Evolutionary conservation across 2,797 vertebrate species (phyloP), one percentile per base, ranked within the genome.

Genomic region (Onychomys arenicola): DNA sequence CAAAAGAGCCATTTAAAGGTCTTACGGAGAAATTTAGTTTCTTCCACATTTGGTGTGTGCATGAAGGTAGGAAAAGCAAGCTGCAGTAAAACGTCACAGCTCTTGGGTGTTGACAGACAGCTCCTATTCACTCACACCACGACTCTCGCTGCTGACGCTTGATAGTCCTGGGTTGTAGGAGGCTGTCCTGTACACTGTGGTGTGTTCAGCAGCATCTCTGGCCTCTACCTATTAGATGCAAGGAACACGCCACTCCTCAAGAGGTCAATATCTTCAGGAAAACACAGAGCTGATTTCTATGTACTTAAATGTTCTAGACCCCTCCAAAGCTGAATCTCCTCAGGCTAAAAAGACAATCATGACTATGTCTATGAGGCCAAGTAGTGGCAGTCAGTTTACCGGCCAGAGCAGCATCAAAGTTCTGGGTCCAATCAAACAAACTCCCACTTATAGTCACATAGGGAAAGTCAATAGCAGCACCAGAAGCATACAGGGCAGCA

Each of bases 1-100:
- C 80, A 88, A 73, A 63, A 55, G 92, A 97, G 93, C 90, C 40
- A 89, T 97, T 90, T 96, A 25, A n/a, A 57, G 49, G 34, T 49
- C 61, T 65, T 0, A 32, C 4, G 40, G 78, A 52, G 59, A 65
- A 32, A 89, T 5, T 5, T 23, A 6, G 61, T 40, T 21, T 61
- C 93, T 37, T 34, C 17, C 49, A 43, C 5, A 2, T 0, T 6
- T 11, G 32, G 2, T 12, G 2, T n/a, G 0, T n/a, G 6, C 67
- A 5, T 0, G 46, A 0, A 40, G 82, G 67, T 17, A 87, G 81
- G 37, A 67, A 80, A 32, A 57, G 59, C 57, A 84, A 4, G 40
- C 63, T 7, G 12, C 1, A 2, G 13, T 78, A 5, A 5, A 21
- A 16, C 5, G 7, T 37, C 63, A n/a, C 16, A 71, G 34, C 80